Evolutionary conservation across 2,113 vertebrate species (phyloP).

Genomic region (Galemys pyrenaicus): DNA sequence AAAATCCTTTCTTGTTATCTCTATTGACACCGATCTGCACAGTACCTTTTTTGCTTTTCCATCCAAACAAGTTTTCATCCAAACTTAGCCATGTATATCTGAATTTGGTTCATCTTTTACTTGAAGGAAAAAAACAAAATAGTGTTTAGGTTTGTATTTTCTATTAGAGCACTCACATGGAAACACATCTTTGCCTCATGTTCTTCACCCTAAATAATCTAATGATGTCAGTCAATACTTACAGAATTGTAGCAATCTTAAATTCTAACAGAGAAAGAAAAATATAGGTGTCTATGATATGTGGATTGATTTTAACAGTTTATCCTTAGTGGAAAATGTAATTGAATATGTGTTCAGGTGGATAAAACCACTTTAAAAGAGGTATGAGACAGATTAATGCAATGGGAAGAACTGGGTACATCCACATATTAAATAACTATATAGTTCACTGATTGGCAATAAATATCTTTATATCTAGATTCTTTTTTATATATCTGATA

Average conservation of each 20-base stretch:
- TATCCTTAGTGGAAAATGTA: conserved; percentile 71
- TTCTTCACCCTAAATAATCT: conserved; percentile 73
- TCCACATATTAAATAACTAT: conserved; percentile 60
- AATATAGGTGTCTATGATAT: conserved; percentile 62
- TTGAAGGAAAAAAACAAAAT: not conserved
- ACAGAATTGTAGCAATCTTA: conserved; percentile 70
- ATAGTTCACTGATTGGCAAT: conserved; percentile 58
- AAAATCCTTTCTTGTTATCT: not conserved
- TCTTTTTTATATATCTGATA: not conserved
- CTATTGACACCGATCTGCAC: not conserved
- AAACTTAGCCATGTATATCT: not conserved
- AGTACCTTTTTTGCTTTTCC: not conserved
- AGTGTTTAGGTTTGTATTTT: conserved; percentile 45
- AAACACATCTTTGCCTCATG: conserved; percentile 53
- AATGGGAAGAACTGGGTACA: conserved; percentile 49
- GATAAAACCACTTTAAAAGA: conserved; percentile 57
- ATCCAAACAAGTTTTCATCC: not conserved
- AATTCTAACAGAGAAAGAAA: conserved; percentile 70
- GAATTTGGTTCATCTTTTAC: not conserved
- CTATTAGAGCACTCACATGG: not conserved
- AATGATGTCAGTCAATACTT: conserved; percentile 75
- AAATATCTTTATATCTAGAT: conserved; percentile 12
- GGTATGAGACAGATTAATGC: conserved; percentile 60
- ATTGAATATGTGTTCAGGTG: conserved; percentile 71
- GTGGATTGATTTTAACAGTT: conserved; percentile 72